A percentile compares a stretch with the other conserved stretches of the same genome.
Evolutionary conservation across 2,113 vertebrate species (phyloP).

Genomic region (Etia nguti): DNA sequence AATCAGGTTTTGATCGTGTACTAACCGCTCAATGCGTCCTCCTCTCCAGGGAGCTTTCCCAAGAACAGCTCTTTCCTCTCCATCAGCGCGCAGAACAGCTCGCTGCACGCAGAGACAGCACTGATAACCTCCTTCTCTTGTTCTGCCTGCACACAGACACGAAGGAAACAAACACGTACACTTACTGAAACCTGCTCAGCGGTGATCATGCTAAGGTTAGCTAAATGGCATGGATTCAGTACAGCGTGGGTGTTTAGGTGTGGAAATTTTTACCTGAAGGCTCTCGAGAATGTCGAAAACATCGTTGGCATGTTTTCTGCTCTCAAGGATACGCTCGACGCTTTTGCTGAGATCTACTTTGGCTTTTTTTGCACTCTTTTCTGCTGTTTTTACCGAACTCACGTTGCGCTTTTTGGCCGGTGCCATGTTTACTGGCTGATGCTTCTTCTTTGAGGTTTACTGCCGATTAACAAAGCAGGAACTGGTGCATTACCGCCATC

Average conservation of each 20-base stretch:
- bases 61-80: conserved; percentile 77
- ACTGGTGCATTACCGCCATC: neutral
- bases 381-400: conserved; percentile 23
- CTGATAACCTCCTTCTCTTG: conserved; percentile 65
- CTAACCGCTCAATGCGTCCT: conserved; percentile 64
- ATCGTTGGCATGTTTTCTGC: conserved; percentile 77
- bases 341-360: conserved; percentile 45
- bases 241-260: too few species aligned
- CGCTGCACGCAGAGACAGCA: conserved; percentile 70
- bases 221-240: neutral
- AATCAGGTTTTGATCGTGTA: neutral
- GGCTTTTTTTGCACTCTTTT: neutral
- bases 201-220: neutral
- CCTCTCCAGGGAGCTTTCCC: conserved; percentile 78
- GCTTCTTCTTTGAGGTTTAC: neutral
- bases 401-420: conserved; percentile 65
- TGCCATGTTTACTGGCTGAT: conserved; percentile 63
- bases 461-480: neutral
- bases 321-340: conserved; percentile 69
- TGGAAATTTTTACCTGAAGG: conserved; percentile 54
- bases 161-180: neutral
- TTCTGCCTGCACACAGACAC: conserved; percentile 68
- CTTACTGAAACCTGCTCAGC: neutral
- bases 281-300: conserved; percentile 83
- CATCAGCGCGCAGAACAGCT: conserved; percentile 80